These are phyloP conservation scores for Metalampra italica DNA, from an alignment of 2,888 invertebrate species.

Conservation along the genomic window DNA sequence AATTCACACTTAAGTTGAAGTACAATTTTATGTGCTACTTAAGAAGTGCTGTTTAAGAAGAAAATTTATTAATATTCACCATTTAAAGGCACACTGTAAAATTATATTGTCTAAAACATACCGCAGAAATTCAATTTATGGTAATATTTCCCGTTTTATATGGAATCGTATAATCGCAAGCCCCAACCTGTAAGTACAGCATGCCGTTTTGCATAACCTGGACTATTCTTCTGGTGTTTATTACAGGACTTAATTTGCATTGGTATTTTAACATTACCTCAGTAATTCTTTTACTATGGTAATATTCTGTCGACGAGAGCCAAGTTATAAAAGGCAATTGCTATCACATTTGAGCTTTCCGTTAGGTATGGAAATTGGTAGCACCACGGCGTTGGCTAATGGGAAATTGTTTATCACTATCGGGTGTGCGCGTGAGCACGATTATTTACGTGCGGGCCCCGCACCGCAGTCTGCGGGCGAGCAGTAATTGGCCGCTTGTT, in stretches of 20 bases:
- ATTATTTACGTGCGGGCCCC: conserved; percentile 65
- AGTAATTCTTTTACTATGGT: too few relatives aligned
- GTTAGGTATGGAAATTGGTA: conserved; percentile 58
- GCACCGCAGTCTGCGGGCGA: conserved; percentile 52
- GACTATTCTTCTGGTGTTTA: conserved; percentile 56
- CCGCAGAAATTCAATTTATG: background rate
- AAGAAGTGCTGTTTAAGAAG: too few relatives aligned
- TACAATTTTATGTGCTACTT: background rate
- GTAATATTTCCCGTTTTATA: conserved; percentile 25
- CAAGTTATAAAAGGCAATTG: conserved; percentile 56
- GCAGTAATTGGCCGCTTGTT: conserved; percentile 69
- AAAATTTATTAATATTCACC: background rate
- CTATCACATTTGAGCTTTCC: conserved; percentile 43
- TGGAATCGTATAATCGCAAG: conserved; percentile 33
- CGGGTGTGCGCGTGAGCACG: conserved; percentile 62
- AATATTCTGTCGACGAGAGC: conserved; percentile 51
- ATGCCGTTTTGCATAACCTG: conserved; percentile 40
- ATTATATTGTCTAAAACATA: background rate
- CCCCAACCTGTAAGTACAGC: conserved; percentile 34
- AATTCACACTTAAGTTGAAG: conserved; percentile 3
- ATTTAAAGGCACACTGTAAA: background rate
- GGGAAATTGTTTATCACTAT: conserved; percentile 71
- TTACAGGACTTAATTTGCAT: conserved; percentile 65
- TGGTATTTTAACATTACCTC: conserved; percentile 59
- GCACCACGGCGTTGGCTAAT: conserved; percentile 43